Base-by-base conservation (phyloP, 2,113 vertebrate species). In the Eubucco bourcierii region DNA sequence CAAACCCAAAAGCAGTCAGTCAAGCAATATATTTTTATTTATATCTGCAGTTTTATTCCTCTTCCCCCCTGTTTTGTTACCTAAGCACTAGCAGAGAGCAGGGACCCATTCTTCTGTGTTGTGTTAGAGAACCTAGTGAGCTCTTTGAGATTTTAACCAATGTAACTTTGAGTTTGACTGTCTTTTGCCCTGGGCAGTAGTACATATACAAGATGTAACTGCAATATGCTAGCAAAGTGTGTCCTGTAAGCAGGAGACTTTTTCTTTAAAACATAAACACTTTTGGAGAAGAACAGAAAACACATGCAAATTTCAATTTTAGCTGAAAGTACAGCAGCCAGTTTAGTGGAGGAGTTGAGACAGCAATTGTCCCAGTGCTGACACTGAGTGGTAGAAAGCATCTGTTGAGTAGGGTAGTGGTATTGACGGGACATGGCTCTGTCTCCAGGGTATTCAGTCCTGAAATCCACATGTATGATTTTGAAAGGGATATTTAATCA, bases 401-500 rank as follows among this genome's bases (percentile, higher is more conserved):
- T 12, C 12, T 34, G 61, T 46, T 33, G 2, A 64, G 46, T 16
- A 60, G 39, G 64, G 47, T 74, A 25, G 33, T 39, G 28, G 33
- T 24, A 15, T 10, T 16, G 33, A 59, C 53, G 50, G 34, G 59
- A 70, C 19, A 12, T 37, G 47, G 75, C 33, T 19, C 14, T 0
- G 0, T 20, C 20, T 34, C 31, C 28, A 1, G 27, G 4, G 0
- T 17, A 39, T 65, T 76, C 12, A 1, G 10, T 53, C 37, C 37
- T n/a, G n/a, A 67, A 87, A 85, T 44, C 1, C 2, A 56, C 37
- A 31, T 0, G 3, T 7, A 4, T 0, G 1, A 31, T 61, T 84
- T 89, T 41, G 15, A 73, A 58, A 44, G 25, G 0, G 28, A 23
- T 61, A 20, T 77, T 78, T 58, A 61, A 76, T 44, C 70, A 18